Base-by-base conservation (phyloP, 2,888 invertebrate species). In the Mactromeris polynyma region DNA sequence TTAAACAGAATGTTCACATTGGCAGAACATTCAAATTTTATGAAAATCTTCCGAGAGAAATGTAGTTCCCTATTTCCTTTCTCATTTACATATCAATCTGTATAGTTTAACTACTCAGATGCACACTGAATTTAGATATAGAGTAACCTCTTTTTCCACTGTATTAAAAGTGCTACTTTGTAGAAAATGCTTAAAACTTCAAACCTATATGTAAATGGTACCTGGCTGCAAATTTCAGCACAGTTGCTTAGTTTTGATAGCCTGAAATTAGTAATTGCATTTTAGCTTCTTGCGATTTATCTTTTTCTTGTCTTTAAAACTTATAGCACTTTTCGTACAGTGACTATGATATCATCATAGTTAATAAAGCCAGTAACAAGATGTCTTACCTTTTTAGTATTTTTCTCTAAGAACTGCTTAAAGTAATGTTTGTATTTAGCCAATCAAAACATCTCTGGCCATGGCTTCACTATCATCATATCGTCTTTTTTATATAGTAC, bases 61-160 rank as follows among this genome's bases (percentile, higher is more conserved):
- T 9, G 26, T 64, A 64, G 58, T 7, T 81, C 26, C n/a, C 83
- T 83, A 31, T 87, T 77, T 82, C 40, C 77, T 46, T 54, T 42
- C 54, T 40, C 17, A 69, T 81, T 64, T 51, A 40, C 58, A 64
- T 82, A 31, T 36, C 51, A 82, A 80, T 80, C 78, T 80, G 58
- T 87, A 79, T 89, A 89, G 73, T 73, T 17, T 82, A 87, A 77
- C 87, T 87, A 81, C 73, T 85, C 83, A 51, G 87, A 89, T 46
- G 69, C 84, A 81, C 89, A 89, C 86, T 85, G 85, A 77, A 81
- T 46, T 89, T 84, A 89, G 89, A 83, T 87, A n/a, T n/a, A 87
- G 87, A 80, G 81, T 79, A 58, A 81, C 83, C 81, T 87, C 73
- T 73, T 14, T 58, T 33, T 73, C 36, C 73, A 73, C 85, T 40